Conservation (phyloP, 2,113 vertebrate genomes). For the Riparia riparia region DNA sequence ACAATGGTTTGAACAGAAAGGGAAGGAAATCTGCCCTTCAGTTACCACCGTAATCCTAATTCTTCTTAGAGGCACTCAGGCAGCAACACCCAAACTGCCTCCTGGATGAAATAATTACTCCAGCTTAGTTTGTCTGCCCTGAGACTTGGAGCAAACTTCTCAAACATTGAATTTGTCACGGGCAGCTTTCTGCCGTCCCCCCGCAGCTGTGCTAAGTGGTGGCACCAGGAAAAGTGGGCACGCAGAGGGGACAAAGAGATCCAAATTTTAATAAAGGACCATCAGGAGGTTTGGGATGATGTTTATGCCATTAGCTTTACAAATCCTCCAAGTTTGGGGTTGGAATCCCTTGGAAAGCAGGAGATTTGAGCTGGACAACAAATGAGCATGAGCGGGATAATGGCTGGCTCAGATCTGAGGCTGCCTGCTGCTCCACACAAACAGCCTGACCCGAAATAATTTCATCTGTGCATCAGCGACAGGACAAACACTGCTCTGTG, state of each 20-base stretch:
- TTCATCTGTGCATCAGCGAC: background rate
- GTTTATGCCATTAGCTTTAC: background rate
- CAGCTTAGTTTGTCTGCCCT: constrained; percentile 76
- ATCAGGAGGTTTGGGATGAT: background rate
- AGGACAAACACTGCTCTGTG: constrained; percentile 46
- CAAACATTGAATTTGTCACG: constrained; percentile 65
- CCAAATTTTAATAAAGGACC: background rate
- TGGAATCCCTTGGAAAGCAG: constrained; percentile 63
- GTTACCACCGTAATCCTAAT: constrained; percentile 77
- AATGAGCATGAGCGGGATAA: constrained; percentile 68
- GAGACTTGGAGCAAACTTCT: constrained; percentile 57
- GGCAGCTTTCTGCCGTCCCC: background rate
- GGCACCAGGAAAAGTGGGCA: background rate
- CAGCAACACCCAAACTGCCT: constrained; percentile 72
- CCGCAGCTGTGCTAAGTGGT: background rate
- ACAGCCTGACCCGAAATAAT: constrained; percentile 9
- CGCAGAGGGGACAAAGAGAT: background rate
- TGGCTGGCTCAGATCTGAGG: constrained; percentile 71
- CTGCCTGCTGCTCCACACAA: constrained; percentile 65
- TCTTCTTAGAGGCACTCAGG: constrained; percentile 72
- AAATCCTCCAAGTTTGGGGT: constrained; percentile 56
- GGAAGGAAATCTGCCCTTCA: constrained; percentile 62
- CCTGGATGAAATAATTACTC: constrained; percentile 77
- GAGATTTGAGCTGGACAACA: constrained; percentile 44
- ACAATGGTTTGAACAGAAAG: background rate